phyloP scores from a whole-genome alignment of 2,888 invertebrate species.

The Heliconius aoede region DNA sequence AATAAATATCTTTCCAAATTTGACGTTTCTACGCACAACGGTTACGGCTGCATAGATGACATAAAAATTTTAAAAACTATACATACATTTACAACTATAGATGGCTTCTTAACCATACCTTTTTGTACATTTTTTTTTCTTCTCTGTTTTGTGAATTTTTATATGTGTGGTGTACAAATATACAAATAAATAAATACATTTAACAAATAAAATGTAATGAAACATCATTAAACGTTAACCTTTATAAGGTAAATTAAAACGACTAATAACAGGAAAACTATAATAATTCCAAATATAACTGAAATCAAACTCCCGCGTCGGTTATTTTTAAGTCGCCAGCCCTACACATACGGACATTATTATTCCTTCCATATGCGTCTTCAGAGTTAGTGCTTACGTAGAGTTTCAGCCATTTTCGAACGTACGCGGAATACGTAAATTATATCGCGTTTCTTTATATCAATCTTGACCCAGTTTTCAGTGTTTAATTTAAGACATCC shows the following conservation, averaged over 20 bases:
- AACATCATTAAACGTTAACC: slow-evolving; percentile 2
- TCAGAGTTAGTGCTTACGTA: slow-evolving; percentile 55
- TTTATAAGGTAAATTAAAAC: slow-evolving; percentile 20
- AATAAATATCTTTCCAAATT: background rate
- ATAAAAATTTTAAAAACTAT: no score
- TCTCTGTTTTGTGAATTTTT: no score
- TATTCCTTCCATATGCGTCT: slow-evolving; percentile 70
- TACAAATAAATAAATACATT: no score
- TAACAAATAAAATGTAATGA: no score
- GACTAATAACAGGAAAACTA: slow-evolving; percentile 30
- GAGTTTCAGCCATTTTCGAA: slow-evolving; percentile 15
- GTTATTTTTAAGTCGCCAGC: slow-evolving; percentile 72
- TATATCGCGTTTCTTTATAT: slow-evolving; percentile 49
- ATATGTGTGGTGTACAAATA: no score
- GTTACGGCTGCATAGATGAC: no score
- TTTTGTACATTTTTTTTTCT: no score
- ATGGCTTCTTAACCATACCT: no score
- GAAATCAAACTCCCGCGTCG: slow-evolving; percentile 71
- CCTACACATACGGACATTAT: slow-evolving; percentile 71
- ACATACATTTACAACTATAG: no score
- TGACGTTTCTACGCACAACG: no score
- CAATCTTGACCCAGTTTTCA: slow-evolving; percentile 70
- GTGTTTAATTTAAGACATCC: slow-evolving; percentile 52
- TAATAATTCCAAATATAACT: slow-evolving; percentile 62
- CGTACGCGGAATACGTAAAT: slow-evolving; percentile 50